Conservation (phyloP, 2,797 vertebrate genomes). For the Girardinus metallicus region DNA sequence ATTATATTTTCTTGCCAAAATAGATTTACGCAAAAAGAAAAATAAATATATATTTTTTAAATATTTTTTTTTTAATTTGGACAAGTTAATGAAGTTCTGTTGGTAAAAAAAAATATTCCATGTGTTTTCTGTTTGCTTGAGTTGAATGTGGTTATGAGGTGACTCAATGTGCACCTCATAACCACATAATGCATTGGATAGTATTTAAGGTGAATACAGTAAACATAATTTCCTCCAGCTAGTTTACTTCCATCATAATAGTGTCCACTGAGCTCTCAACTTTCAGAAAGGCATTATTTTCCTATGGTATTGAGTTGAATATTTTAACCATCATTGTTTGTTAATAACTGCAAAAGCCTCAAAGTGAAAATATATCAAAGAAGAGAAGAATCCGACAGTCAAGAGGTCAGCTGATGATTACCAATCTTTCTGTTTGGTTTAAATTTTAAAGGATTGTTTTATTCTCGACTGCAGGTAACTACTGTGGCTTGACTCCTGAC, state of each 20-base stretch:
- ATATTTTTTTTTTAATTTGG: not conserved
- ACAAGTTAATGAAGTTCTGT: not conserved
- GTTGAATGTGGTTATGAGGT: not conserved
- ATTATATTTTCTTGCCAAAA: slow-evolving; percentile 49
- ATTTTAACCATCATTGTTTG: not conserved
- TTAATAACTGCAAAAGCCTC: not conserved
- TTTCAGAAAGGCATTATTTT: not conserved
- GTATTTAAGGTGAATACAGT: not conserved
- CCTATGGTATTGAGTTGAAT: not conserved
- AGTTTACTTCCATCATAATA: not conserved
- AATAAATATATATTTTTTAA: slow-evolving; percentile 19
- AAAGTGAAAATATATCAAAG: not conserved
- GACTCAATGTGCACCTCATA: not conserved
- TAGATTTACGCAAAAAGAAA: slow-evolving; percentile 37
- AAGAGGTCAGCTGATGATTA: not conserved
- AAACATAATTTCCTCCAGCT: not conserved
- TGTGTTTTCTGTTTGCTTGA: not conserved
- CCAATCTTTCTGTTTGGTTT: not conserved
- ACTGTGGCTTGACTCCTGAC: slow-evolving; percentile 19
- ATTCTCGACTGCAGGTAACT: not conserved
- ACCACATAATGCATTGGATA: no score
- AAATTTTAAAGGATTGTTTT: slow-evolving; percentile 9
- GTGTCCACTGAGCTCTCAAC: not conserved
- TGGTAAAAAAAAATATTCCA: not conserved
- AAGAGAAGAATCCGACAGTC: not conserved